A percentile compares a stretch with the other conserved stretches of the same genome.
Conservation (phyloP, 2,888 invertebrate genomes). For the Cantharis rustica region DNA sequence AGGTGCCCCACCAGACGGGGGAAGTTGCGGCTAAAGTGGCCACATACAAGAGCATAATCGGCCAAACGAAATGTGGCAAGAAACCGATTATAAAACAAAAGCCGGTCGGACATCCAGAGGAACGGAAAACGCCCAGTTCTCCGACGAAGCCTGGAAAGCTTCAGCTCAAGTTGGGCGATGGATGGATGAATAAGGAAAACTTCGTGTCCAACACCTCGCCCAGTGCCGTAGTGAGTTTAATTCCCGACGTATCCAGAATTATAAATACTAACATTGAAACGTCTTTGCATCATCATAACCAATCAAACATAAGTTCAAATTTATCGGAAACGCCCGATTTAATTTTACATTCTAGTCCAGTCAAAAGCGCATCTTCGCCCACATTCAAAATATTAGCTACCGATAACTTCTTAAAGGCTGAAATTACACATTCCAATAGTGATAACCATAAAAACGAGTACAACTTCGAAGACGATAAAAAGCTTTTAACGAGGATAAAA, state of each 20-base stretch:
- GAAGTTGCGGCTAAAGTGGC: constrained; percentile 70
- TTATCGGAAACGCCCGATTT: constrained; percentile 58
- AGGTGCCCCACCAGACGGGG: constrained; percentile 60
- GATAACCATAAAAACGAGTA: constrained; percentile 22
- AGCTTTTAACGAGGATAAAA: constrained; percentile 27
- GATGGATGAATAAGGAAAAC: constrained; percentile 19
- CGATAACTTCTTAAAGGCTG: constrained; percentile 32
- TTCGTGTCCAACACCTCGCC: constrained; percentile 3
- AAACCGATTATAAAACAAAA: constrained; percentile 54
- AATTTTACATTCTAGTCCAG: constrained; percentile 53
- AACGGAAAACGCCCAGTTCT: constrained; percentile 31
- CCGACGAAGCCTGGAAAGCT: constrained; percentile 14
- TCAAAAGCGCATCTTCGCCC: constrained; percentile 21
- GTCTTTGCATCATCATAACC: constrained; percentile 22
- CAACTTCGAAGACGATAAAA: constrained; percentile 13
- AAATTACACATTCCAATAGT: constrained; percentile 31
- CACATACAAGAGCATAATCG: constrained; percentile 66
- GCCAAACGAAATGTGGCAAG: constrained; percentile 57
- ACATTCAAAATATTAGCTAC: constrained; percentile 28
- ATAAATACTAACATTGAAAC: constrained; percentile 33
- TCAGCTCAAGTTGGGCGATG: constrained; percentile 9
- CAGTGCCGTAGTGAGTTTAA: constrained; percentile 42
- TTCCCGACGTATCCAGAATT: constrained; percentile 52
- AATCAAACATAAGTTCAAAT: constrained; percentile 37
- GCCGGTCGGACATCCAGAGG: constrained; percentile 51